These are phyloP conservation scores for Aethes cnicana DNA, from an alignment of 2,888 invertebrate genomes.

Conservation along the genomic window DNA sequence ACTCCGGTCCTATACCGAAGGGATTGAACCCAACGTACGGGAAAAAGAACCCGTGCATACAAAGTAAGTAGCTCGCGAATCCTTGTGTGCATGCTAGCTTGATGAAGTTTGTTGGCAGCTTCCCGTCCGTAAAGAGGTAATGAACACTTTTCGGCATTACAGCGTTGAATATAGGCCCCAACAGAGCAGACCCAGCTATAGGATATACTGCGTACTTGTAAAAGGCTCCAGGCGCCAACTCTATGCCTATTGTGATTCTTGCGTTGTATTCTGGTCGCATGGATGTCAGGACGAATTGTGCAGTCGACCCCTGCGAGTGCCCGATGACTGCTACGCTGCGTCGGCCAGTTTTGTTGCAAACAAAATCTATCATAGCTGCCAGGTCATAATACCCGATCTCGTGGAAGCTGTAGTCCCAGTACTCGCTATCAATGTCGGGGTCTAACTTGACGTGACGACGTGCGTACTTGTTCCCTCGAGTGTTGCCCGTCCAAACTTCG, in stretches of 20 bases:
- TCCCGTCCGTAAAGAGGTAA: neutral
- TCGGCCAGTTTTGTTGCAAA: conserved; percentile 66
- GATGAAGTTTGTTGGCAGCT: neutral
- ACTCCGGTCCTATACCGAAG: conserved; percentile 36
- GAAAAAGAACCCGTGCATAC: neutral
- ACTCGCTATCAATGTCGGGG: conserved; percentile 54
- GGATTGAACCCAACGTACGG: conserved; percentile 34
- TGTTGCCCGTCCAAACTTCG: conserved; percentile 66
- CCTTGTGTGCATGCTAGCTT: neutral
- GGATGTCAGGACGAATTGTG: conserved; percentile 73
- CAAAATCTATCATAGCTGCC: conserved; percentile 79
- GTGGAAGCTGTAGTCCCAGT: conserved; percentile 84
- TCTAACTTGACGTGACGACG: conserved; percentile 69
- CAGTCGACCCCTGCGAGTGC: conserved; percentile 84
- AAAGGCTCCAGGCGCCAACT: conserved; percentile 78
- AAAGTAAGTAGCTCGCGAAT: neutral
- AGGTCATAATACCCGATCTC: conserved; percentile 87
- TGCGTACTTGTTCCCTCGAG: conserved; percentile 84
- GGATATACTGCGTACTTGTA: conserved; percentile 31
- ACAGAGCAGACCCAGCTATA: neutral
- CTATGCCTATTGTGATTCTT: conserved; percentile 72
- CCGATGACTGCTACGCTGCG: conserved; percentile 83
- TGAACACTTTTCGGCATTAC: neutral
- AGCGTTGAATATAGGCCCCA: neutral
- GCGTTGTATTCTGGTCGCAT: conserved; percentile 75